Evolutionary conservation across 2,113 vertebrate genomes (phyloP), one percentile per base, ranked within the genome.

Genomic region (Erinaceus europaeus): DNA sequence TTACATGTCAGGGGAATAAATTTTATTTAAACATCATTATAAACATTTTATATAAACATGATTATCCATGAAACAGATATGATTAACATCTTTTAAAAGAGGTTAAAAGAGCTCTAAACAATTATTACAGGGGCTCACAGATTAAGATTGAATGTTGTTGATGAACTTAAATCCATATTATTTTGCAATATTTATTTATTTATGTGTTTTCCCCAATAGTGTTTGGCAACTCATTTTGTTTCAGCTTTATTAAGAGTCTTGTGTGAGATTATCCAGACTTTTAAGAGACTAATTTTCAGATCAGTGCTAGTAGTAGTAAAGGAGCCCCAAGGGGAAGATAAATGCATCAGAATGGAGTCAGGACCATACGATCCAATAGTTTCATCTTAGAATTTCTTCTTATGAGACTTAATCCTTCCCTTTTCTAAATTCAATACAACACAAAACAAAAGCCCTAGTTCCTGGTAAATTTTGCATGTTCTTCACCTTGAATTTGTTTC

Each of bases 1-100:
- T n/a, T n/a, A n/a, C n/a, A 84, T 74, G 32, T 85, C 23, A 53
- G 76, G 14, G n/a, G 57, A 85, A 74, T 40, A 77, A 82, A 74
- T 69, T 32, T 62, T 82, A 78, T 69, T 84, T 78, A 71, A n/a
- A 27, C 4, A 34, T 77, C 8, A 27, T n/a, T 50, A 75, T 82
- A 88, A 73, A 12, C 18, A 74, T 69, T 32, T 62, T 82, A 78
- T 69, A 81, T 78, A 71, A n/a, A 27, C 4, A 34, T 77, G 6
- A 27, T n/a, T 50, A 75, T 82, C 42, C 80, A 14, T 9, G 68
- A 73, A 21, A 86, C 50, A 40, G n/a, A 1, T 83, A 71, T 55
- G 68, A 48, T 62, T 62, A 53, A 59, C n/a, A n/a, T n/a, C 12
- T 67, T 84, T 86, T 76, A 79, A 68, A 52, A 71, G 42, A 69